Conservation (phyloP, 2,888 invertebrate genomes). For the Pterostichus madidus region DNA sequence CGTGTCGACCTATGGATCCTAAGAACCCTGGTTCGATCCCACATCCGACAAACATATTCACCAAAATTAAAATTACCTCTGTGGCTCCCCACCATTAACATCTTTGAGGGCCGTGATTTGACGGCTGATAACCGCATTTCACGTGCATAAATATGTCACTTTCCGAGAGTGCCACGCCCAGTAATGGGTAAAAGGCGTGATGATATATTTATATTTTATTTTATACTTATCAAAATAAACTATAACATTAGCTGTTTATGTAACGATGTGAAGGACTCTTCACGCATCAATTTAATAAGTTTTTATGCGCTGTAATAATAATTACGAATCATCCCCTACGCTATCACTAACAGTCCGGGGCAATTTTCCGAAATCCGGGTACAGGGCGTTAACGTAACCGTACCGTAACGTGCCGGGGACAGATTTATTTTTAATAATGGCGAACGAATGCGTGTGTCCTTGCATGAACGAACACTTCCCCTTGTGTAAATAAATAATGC, state of each 20-base stretch:
- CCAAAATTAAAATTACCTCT: too few species aligned
- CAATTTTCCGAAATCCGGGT: constrained; percentile 55
- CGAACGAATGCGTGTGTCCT: constrained; percentile 73
- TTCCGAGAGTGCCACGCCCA: too few species aligned
- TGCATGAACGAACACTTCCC: constrained; percentile 70
- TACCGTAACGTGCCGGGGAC: constrained; percentile 66
- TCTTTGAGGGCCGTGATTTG: too few species aligned
- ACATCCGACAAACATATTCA: too few species aligned
- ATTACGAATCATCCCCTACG: constrained; percentile 17
- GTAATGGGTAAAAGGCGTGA: too few species aligned
- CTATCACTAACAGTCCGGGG: constrained; percentile 4
- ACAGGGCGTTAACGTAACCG: constrained; percentile 56
- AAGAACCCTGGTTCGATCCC: too few species aligned
- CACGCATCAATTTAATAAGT: constrained; percentile 32
- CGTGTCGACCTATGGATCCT: too few species aligned
- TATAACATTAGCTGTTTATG: background rate
- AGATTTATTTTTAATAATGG: constrained; percentile 77
- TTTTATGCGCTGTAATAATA: constrained; percentile 47
- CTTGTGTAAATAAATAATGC: constrained; percentile 77
- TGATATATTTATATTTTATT: too few species aligned
- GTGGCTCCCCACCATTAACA: too few species aligned
- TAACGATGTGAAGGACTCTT: background rate
- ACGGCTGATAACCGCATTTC: too few species aligned
- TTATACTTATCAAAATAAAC: background rate
- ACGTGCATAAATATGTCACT: too few species aligned